A percentile compares a stretch with the other conserved stretches of the same genome.
These are phyloP conservation scores for Drosophila kanapiae DNA, from an alignment of 1,140 invertebrate species.

Conservation along the genomic window DNA sequence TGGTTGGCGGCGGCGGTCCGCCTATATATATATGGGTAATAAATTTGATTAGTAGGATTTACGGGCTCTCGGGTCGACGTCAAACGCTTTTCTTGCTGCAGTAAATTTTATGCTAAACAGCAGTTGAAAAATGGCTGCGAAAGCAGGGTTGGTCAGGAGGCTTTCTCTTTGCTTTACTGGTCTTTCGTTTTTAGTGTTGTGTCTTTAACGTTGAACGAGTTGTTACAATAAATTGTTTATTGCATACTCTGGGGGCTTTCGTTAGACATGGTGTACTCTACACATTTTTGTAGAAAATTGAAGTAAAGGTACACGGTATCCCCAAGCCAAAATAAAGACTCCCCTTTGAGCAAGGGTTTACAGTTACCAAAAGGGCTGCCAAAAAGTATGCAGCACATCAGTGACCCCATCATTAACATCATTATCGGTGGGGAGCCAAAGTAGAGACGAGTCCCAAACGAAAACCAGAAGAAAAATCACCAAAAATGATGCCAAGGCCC, in stretches of 20 bases:
- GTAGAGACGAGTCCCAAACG: background rate
- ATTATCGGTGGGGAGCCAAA: slow-evolving; percentile 49
- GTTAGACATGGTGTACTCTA: background rate
- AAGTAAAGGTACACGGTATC: slow-evolving; percentile 10
- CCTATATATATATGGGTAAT: slow-evolving; percentile 67
- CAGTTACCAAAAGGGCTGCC: slow-evolving; percentile 11
- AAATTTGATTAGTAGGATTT: slow-evolving; percentile 83
- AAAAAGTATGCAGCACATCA: slow-evolving; percentile 44
- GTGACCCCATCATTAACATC: slow-evolving; percentile 64
- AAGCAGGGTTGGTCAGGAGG: slow-evolving; percentile 4
- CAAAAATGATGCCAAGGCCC: slow-evolving; percentile 45
- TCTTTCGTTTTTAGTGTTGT: slow-evolving; percentile 45
- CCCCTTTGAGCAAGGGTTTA: slow-evolving; percentile 7
- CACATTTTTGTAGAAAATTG: slow-evolving; percentile 8
- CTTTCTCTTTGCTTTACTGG: slow-evolving; percentile 10
- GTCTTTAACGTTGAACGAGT: slow-evolving; percentile 69
- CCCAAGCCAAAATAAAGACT: slow-evolving; percentile 19
- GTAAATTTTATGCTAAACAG: slow-evolving; percentile 81
- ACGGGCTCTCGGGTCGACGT: slow-evolving; percentile 68
- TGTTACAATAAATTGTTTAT: slow-evolving; percentile 79
- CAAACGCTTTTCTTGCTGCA: slow-evolving; percentile 74
- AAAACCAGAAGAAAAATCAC: slow-evolving; percentile 39
- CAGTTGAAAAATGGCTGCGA: slow-evolving; percentile 24
- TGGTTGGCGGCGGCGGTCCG: slow-evolving; percentile 34
- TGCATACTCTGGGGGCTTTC: slow-evolving; percentile 60